Evolutionary conservation across 2,113 vertebrate species (phyloP).

Genomic region (Bubalus kerabau): DNA sequence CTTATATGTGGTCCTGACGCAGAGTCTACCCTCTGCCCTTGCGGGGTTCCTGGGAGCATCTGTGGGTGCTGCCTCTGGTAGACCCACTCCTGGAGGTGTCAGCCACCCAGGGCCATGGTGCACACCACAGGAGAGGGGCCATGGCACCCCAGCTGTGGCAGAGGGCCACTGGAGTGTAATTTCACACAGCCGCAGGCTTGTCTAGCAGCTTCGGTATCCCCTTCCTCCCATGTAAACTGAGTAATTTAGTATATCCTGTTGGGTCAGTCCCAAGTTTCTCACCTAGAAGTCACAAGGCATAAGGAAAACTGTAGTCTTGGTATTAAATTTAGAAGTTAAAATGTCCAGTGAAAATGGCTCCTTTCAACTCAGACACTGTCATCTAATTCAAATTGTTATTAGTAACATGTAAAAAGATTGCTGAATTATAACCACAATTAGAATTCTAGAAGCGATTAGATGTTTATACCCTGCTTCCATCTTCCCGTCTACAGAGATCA

Average conservation of each 20-base stretch:
- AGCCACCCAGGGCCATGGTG: neutral
- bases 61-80: neutral
- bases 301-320: neutral
- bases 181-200: constrained; percentile 50
- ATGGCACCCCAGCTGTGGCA: neutral
- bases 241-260: constrained; percentile 44
- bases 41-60: neutral
- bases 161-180: constrained; percentile 56
- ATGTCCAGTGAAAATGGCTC: neutral
- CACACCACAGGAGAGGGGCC: neutral
- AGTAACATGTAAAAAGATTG: neutral
- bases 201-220: constrained; percentile 2
- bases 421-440: neutral
- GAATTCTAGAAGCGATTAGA: neutral
- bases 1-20: neutral
- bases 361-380: neutral
- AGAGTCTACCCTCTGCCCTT: neutral
- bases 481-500: neutral
- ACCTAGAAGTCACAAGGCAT: neutral
- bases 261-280: constrained; percentile 45
- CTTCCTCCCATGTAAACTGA: neutral
- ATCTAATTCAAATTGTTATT: neutral
- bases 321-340: neutral
- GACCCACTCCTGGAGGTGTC: neutral
- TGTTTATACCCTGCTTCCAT: neutral